Evolutionary conservation across 2,888 invertebrate genomes (phyloP).

Genomic region (Mythimna lalbum): DNA sequence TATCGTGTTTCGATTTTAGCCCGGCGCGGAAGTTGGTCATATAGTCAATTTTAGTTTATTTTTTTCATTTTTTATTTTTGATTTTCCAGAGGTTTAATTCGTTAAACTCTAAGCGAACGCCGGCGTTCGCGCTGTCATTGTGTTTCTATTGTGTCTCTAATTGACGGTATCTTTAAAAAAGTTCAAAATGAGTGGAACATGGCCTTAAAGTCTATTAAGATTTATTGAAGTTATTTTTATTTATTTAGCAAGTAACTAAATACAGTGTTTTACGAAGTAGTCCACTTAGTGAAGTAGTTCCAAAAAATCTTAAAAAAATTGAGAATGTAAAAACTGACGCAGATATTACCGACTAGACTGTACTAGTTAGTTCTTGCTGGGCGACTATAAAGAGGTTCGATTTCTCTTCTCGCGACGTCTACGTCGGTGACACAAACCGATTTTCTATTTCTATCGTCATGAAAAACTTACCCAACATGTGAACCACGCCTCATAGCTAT

Average conservation of each 20-base stretch:
- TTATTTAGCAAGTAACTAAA: neutral
- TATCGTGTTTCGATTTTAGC: too few species aligned
- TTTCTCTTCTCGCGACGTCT: constrained; percentile 40
- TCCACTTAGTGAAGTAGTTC: neutral
- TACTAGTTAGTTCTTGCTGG: constrained; percentile 14
- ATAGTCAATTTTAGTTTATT: too few species aligned
- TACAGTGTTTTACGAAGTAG: neutral
- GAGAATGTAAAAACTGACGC: neutral
- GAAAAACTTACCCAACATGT: constrained; percentile 49
- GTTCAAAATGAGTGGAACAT: too few species aligned
- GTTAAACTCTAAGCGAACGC: too few species aligned
- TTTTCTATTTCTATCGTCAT: constrained; percentile 60
- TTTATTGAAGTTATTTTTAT: too few species aligned
- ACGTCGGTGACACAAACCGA: constrained; percentile 39
- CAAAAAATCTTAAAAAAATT: neutral
- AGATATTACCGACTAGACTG: neutral
- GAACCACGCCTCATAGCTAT: constrained; percentile 43
- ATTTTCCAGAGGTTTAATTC: too few species aligned
- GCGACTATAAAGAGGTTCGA: constrained; percentile 19
- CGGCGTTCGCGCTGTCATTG: too few species aligned
- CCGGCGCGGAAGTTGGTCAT: too few species aligned
- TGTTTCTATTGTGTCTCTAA: too few species aligned
- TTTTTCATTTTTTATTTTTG: too few species aligned
- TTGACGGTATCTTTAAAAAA: too few species aligned
- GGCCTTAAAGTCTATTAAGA: too few species aligned